A percentile compares a stretch with the other conserved stretches of the same genome.
Conservation (phyloP, 2,888 invertebrate species). For the Sarcophaga variegata region DNA sequence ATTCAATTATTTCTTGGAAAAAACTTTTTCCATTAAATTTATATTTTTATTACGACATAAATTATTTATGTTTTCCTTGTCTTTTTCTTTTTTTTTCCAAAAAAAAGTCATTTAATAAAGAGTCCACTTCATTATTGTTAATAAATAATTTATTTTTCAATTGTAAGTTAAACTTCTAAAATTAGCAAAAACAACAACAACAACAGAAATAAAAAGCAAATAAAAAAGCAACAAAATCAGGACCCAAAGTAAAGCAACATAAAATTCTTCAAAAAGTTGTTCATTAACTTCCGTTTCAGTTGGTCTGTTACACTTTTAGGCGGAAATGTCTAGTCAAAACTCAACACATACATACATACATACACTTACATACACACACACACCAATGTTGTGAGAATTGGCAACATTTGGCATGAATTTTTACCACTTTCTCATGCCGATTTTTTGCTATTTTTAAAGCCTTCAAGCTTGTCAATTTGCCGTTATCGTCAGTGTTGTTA, state of each 20-base stretch:
- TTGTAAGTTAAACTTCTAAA: constrained; percentile 28
- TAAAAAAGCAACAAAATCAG: neutral
- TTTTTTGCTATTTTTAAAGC: neutral
- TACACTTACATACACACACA: neutral
- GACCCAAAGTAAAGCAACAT: neutral
- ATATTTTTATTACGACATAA: no score
- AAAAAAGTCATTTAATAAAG: neutral
- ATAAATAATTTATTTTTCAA: constrained; percentile 34
- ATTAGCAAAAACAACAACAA: neutral
- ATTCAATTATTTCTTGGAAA: no score
- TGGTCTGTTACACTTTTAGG: constrained; percentile 44
- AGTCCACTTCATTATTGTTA: neutral
- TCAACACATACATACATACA: constrained; percentile 9
- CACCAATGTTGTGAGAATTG: neutral
- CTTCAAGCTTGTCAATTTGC: neutral
- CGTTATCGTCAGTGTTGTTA: neutral
- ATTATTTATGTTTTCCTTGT: no score
- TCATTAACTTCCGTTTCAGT: constrained; percentile 76
- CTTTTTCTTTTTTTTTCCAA: no score
- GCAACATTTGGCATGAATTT: neutral
- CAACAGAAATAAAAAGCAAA: neutral
- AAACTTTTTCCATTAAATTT: no score
- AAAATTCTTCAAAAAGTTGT: constrained; percentile 66
- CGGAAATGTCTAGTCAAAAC: constrained; percentile 73
- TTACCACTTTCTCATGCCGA: neutral